Percentiles rank a stretch among this genome's conserved stretches.
phyloP scores from a whole-genome alignment of 2,888 invertebrate species.

The Schrankia costaestrigalis region DNA sequence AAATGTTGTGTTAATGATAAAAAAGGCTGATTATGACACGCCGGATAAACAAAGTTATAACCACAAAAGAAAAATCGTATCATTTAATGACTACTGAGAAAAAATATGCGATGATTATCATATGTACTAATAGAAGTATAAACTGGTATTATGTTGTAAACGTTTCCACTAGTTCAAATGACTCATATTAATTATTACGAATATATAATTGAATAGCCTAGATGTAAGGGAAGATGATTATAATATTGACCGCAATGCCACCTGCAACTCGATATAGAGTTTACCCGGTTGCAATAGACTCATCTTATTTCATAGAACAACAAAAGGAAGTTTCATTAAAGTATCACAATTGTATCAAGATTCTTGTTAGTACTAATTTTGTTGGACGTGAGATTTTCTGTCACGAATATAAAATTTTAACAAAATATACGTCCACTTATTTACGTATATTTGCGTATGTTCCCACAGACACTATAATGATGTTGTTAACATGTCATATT shows the following conservation, averaged over 20 bases:
- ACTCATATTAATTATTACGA: constrained; percentile 25
- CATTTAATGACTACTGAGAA: constrained; percentile 22
- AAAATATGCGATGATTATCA: constrained; percentile 24
- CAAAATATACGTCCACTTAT: no score
- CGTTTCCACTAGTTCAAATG: constrained; percentile 20
- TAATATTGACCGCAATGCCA: no score
- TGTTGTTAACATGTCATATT: no score
- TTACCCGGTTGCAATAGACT: no score
- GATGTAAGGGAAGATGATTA: constrained; percentile 6
- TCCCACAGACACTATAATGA: no score
- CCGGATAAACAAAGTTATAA: constrained; percentile 30
- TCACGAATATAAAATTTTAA: no score
- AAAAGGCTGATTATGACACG: constrained; percentile 19
- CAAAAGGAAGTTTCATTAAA: constrained; percentile 12
- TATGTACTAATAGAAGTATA: constrained; percentile 45
- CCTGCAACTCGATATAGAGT: no score
- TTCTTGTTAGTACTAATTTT: not conserved
- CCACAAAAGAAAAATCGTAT: constrained; percentile 29
- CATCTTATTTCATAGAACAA: constrained; percentile 6
- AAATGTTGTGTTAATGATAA: no score
- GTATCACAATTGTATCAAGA: constrained; percentile 6
- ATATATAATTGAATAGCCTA: constrained; percentile 16
- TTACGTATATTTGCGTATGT: no score
- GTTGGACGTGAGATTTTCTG: no score
- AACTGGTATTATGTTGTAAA: constrained; percentile 12